Evolutionary conservation across 1,140 invertebrate species (phyloP).

Genomic region (Ladona fulva): DNA sequence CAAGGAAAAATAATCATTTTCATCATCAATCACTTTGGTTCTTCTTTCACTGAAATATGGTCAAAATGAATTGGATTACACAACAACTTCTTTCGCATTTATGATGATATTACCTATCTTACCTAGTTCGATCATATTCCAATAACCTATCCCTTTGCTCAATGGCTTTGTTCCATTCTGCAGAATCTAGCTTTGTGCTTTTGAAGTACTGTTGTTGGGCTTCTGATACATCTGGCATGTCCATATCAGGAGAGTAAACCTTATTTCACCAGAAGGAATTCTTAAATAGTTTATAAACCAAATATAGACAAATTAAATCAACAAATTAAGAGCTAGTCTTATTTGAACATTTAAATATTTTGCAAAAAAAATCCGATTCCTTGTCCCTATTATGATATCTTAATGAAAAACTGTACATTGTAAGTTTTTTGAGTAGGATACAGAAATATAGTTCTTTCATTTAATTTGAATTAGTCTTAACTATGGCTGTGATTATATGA

Average conservation of each 20-base stretch:
- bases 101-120: slow-evolving; percentile 21
- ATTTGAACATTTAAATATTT: too few relatives aligned
- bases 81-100: slow-evolving; percentile 18
- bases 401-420: too few relatives aligned
- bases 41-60: slow-evolving; percentile 55
- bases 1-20: slow-evolving; percentile 83
- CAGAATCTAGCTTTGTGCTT: neutral
- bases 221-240: slow-evolving; percentile 46
- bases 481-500: too few relatives aligned
- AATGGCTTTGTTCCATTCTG: slow-evolving; percentile 55
- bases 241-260: slow-evolving; percentile 68
- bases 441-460: too few relatives aligned
- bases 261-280: slow-evolving; percentile 25
- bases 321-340: neutral
- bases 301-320: neutral
- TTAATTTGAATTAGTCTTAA: too few relatives aligned
- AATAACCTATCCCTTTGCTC: slow-evolving; percentile 72
- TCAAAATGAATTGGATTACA: slow-evolving; percentile 22
- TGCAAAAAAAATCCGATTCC: too few relatives aligned
- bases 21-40: slow-evolving; percentile 89
- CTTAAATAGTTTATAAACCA: too few relatives aligned
- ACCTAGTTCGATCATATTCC: slow-evolving; percentile 79
- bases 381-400: too few relatives aligned
- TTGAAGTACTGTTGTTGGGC: neutral
- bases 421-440: too few relatives aligned